Evolutionary conservation across 1,140 invertebrate genomes (phyloP), one percentile per base, ranked within the genome.

Genomic region (Heliconius hermathena): DNA sequence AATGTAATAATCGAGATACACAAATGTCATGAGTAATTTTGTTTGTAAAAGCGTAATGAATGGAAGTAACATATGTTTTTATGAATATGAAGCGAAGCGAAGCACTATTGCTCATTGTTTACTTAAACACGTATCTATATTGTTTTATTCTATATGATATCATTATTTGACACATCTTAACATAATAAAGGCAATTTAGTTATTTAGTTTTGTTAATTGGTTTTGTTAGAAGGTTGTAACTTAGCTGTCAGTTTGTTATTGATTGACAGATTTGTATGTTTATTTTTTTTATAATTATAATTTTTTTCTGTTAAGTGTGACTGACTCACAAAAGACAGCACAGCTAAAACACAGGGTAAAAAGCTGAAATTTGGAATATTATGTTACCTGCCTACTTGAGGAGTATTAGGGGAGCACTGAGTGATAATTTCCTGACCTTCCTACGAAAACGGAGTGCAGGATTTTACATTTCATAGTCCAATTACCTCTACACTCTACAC

Each of bases 1-100:
- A 66, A 66, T 22, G 22, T 16, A 29, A 66, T 66, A 76, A 75
- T 76, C 73, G 73, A 49, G 71, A 76, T 78, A 73, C 71, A 76
- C 74, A 66, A 73, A 22, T 70, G 72, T 54, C 60, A 84, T 83
- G 83, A 84, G 79, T 84, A 87, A 85, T 87, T 82, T 82, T 83
- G 74, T 85, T 87, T 85, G 85, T 80, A 75, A 85, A 83, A 82
- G 74, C 78, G 77, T 82, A 81, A 80, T 84, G 82, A 82, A 82
- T 82, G 79, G 60, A 29, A 66, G 78, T 81, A 80, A 83, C 83
- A 82, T 80, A 74, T 84, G 82, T 82, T 83, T 81, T 74, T 18
- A 52, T 22, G 16, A 74, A 26, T 70, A 41, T 49, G 41, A 78
- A 73, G 41, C 66, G 36, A 22, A 71, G 38, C 29, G 49, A 38